A percentile compares a stretch with the other conserved stretches of the same genome.
Evolutionary conservation across 2,113 vertebrate species (phyloP).

Genomic region (Polypterus senegalus): DNA sequence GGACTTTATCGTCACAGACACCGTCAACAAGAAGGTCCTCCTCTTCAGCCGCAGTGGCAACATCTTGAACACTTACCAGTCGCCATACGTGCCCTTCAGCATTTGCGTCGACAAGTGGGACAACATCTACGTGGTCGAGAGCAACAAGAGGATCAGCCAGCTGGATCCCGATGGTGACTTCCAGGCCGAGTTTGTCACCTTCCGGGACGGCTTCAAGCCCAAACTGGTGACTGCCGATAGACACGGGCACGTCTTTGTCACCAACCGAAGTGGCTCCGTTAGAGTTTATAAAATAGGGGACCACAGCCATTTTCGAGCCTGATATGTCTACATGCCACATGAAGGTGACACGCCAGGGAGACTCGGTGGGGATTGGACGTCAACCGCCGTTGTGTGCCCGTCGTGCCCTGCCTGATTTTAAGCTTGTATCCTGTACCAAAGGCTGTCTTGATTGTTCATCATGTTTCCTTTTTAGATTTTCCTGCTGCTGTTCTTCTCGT

Average conservation of each 20-base stretch:
- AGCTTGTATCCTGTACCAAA: too few species aligned
- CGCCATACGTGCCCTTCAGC: slow-evolving; percentile 12
- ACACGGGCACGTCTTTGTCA: slow-evolving; percentile 5
- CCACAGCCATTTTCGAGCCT: too few species aligned
- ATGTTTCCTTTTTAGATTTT: too few species aligned
- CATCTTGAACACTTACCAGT: slow-evolving; percentile 9
- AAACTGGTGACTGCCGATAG: slow-evolving; percentile 9
- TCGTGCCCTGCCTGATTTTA: too few species aligned
- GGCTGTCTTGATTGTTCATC: too few species aligned
- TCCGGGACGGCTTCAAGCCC: neutral
- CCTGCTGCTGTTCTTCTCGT: too few species aligned
- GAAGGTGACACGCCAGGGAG: too few species aligned
- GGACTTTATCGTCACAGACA: slow-evolving; percentile 24
- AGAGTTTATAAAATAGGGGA: slow-evolving; percentile 5
- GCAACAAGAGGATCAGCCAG: slow-evolving; percentile 12
- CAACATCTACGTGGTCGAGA: slow-evolving; percentile 19
- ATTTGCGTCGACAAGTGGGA: slow-evolving; percentile 12
- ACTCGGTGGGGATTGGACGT: too few species aligned
- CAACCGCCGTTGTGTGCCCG: too few species aligned
- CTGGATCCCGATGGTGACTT: slow-evolving; percentile 5
- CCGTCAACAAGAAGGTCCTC: slow-evolving; percentile 16
- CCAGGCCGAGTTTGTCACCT: slow-evolving; percentile 9
- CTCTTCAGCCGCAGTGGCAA: slow-evolving; percentile 11
- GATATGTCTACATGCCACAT: too few species aligned
- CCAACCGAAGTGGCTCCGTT: slow-evolving; percentile 5